Conservation (phyloP, 2,797 vertebrate genomes). For the Alosa sapidissima region DNA sequence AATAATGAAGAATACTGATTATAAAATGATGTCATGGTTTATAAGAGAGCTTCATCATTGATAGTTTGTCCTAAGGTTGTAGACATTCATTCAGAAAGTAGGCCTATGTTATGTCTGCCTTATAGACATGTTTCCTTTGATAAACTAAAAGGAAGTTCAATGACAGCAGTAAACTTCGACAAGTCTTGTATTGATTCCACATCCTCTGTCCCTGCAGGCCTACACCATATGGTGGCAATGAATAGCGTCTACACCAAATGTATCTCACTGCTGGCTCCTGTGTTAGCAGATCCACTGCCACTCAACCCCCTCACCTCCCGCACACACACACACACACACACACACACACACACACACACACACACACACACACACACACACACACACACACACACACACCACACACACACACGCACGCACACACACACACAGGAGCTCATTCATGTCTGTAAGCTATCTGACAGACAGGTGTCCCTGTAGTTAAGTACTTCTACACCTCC, state of each 20-base stretch:
- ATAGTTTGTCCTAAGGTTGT: neutral
- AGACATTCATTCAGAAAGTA: neutral
- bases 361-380: slow-evolving; percentile 7
- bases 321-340: slow-evolving; percentile 1
- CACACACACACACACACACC: neutral
- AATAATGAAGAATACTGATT: too few species aligned
- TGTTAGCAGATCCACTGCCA: neutral
- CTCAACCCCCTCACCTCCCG: neutral
- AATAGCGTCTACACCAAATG: neutral
- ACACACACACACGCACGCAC: slow-evolving; percentile 6
- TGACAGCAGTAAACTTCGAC: neutral
- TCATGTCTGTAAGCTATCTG: slow-evolving; percentile 4
- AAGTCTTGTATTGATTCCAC: neutral
- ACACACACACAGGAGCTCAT: neutral
- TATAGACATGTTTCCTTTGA: neutral
- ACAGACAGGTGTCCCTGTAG: slow-evolving; percentile 14
- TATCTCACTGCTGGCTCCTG: neutral
- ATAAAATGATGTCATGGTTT: neutral
- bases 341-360: slow-evolving; percentile 4
- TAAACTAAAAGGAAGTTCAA: neutral
- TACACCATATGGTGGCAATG: neutral
- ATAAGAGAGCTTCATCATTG: neutral
- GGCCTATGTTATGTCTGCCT: neutral
- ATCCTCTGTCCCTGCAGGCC: neutral
- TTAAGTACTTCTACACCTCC: neutral